Conservation (phyloP, 1,140 invertebrate genomes). For the Chrysoperla carnea region DNA sequence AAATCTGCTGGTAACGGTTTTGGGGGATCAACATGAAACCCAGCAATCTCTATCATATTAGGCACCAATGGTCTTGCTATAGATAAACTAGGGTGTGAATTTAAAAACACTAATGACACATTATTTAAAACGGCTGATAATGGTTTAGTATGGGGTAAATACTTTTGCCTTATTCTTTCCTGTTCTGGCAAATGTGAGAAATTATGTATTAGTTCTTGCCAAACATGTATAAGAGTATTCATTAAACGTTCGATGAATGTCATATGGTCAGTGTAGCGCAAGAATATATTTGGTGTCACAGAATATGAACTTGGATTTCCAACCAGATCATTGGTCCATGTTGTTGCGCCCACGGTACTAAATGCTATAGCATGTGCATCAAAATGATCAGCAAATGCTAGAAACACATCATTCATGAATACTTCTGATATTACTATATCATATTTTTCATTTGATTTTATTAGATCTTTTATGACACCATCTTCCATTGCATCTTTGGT, state of each 20-base stretch:
- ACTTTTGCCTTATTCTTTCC: slow-evolving; percentile 18
- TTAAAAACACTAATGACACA: slow-evolving; percentile 24
- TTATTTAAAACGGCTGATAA: slow-evolving; percentile 16
- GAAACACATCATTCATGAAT: slow-evolving; percentile 25
- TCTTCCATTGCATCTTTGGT: no score
- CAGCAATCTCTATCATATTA: slow-evolving; percentile 30
- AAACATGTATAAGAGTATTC: slow-evolving; percentile 15
- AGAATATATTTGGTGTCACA: slow-evolving; percentile 17
- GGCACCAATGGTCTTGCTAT: slow-evolving; percentile 31
- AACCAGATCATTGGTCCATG: slow-evolving; percentile 12
- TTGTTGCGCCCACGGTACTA: slow-evolving; percentile 10
- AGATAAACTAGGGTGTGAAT: slow-evolving; percentile 33
- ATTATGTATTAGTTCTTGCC: slow-evolving; percentile 1
- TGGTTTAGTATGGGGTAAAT: slow-evolving; percentile 15
- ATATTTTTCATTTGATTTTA: slow-evolving; percentile 23
- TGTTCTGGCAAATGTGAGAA: slow-evolving; percentile 16
- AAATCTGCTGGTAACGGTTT: slow-evolving; percentile 26
- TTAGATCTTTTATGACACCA: slow-evolving; percentile 5
- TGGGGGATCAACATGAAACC: slow-evolving; percentile 24
- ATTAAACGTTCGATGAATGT: slow-evolving; percentile 20
- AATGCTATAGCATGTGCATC: slow-evolving; percentile 22
- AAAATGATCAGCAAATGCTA: slow-evolving; percentile 20
- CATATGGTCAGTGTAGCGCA: slow-evolving; percentile 20
- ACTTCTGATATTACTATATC: slow-evolving; percentile 26
- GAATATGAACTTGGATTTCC: slow-evolving; percentile 20